Evolutionary conservation across 2,113 vertebrate species (phyloP).

Genomic region (Megalops atlanticus): DNA sequence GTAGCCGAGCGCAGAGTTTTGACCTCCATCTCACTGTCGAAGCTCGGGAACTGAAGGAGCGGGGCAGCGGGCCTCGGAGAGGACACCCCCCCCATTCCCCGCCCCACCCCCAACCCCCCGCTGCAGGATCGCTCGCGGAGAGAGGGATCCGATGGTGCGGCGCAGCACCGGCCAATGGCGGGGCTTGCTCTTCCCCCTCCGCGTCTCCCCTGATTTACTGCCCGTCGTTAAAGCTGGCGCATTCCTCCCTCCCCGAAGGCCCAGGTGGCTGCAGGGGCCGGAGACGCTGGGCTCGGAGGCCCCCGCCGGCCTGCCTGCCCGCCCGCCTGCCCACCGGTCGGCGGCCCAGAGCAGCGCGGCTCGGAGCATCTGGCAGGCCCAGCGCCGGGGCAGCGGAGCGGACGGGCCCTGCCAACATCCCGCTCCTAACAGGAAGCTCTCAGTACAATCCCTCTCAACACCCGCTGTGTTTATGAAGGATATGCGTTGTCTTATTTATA

Average conservation of each 20-base stretch:
- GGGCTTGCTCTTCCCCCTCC: slow-evolving; percentile 43
- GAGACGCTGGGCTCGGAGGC: slow-evolving; percentile 52
- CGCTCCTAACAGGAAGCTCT: slow-evolving; percentile 55
- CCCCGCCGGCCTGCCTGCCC: slow-evolving; percentile 51
- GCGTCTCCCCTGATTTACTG: slow-evolving; percentile 71
- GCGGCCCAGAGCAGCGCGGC: neutral
- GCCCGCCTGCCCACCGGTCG: slow-evolving; percentile 27
- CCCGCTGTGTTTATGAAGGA: slow-evolving; percentile 48
- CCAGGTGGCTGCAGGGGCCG: slow-evolving; percentile 67
- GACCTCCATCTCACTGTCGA: neutral
- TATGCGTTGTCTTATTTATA: slow-evolving; percentile 50
- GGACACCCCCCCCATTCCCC: no score
- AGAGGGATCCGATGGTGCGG: slow-evolving; percentile 50
- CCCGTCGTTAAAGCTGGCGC: slow-evolving; percentile 69
- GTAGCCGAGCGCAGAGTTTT: no score
- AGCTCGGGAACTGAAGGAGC: neutral
- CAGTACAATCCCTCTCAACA: slow-evolving; percentile 55
- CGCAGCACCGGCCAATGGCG: slow-evolving; percentile 58
- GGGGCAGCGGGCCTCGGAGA: neutral
- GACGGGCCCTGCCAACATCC: slow-evolving; percentile 48
- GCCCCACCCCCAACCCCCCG: neutral
- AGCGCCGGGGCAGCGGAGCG: slow-evolving; percentile 28
- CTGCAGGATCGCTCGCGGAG: slow-evolving; percentile 52
- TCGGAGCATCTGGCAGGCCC: slow-evolving; percentile 55
- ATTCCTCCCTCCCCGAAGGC: slow-evolving; percentile 66